phyloP scores from a whole-genome alignment of 1,140 invertebrate species.

The Heliconius melpomene region DNA sequence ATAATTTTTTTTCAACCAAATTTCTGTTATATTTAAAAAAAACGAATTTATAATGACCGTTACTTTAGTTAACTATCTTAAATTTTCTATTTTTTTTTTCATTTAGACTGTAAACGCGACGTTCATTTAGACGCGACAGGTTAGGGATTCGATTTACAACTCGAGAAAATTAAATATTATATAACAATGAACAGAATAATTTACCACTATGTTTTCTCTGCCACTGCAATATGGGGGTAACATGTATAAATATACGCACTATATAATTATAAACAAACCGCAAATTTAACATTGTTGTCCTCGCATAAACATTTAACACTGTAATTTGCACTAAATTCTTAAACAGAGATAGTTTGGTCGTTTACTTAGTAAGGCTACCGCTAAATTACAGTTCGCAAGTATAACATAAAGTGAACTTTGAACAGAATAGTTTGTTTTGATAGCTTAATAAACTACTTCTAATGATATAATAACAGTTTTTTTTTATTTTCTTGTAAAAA shows the following conservation, averaged over 20 bases:
- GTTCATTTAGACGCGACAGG: too few species aligned
- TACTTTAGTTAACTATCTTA: too few species aligned
- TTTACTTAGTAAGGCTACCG: slow-evolving; percentile 21
- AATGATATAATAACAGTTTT: slow-evolving; percentile 2
- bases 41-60: too few species aligned
- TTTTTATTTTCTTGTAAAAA: not conserved
- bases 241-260: too few species aligned
- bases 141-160: too few species aligned
- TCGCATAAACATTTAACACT: slow-evolving; percentile 14
- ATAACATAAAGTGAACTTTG: slow-evolving; percentile 12
- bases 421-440: slow-evolving; percentile 21
- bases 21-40: too few species aligned
- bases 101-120: too few species aligned
- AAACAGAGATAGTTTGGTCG: slow-evolving; percentile 12
- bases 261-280: not conserved
- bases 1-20: too few species aligned
- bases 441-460: slow-evolving; percentile 16
- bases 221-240: not conserved
- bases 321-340: slow-evolving; percentile 24
- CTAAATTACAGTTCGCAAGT: slow-evolving; percentile 25
- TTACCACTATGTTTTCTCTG: too few species aligned
- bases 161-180: too few species aligned
- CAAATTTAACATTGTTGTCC: not conserved
- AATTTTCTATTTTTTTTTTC: too few species aligned
- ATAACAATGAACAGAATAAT: too few species aligned